Base-by-base conservation (phyloP, 2,888 invertebrate species). In the Epistrophella euchroma region DNA sequence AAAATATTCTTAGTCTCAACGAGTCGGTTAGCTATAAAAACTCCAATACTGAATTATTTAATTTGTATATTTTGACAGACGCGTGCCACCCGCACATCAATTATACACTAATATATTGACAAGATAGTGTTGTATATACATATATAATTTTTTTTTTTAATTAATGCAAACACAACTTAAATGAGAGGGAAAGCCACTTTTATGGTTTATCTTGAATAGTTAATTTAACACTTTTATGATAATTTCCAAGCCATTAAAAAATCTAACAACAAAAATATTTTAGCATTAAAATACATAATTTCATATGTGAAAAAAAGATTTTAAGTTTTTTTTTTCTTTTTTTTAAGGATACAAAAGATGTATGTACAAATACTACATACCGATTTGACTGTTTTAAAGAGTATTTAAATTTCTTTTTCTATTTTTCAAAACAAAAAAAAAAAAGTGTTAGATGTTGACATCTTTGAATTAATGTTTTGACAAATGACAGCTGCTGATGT, bases 391-490 rank as follows among this genome's bases (percentile, higher is more conserved):
- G 10, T 43, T 62, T 28, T 25, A 45, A 47, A 64, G 19, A n/a
- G 45, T 17, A n/a, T n/a, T n/a, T n/a, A 10, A 45, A 64, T 62
- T n/a, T 62, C 22, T 43, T n/a, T 22, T 25, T 22, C 0, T 58
- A 2, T 7, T 43, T 6, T 11, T 35, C 25, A 17, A 35, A 58
- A 10, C 40, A 40, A 64, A 64, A 47, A 47, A 3, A 6, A 47
- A 32, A 11, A 7, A 28, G 6, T 47, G 25, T 45, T 45, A 28
- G 17, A n/a, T 45, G 64, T 64, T 66, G 66, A 47, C 66, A 66
- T 32, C 19, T 66, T 66, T 66, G 40, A 47, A 47, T 66, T 35
- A 47, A 66, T 66, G 47, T 66, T 47, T 66, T 66, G 66, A 66
- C 66, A 66, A 47, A 47, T 32, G 47, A 66, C 66, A 66, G 43